These are phyloP conservation scores for Aelia acuminata DNA, from an alignment of 2,888 invertebrate species.

Conservation along the genomic window DNA sequence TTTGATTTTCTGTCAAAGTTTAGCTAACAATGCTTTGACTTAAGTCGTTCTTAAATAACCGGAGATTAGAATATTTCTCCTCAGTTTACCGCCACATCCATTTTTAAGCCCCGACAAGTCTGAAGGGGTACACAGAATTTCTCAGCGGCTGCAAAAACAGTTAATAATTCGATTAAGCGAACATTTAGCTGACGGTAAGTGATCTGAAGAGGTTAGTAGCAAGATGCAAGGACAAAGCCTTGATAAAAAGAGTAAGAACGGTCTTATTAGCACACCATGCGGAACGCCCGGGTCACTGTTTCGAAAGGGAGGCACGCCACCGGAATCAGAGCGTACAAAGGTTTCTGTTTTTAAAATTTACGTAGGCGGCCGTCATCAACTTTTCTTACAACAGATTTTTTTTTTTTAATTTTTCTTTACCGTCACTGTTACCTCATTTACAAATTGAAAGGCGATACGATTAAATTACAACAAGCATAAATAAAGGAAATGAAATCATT, in stretches of 20 bases:
- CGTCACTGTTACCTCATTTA: neutral
- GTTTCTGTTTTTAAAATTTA: constrained; percentile 40
- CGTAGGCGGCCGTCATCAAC: neutral
- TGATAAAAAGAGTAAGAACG: constrained; percentile 44
- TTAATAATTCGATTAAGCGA: neutral
- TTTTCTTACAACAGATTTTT: neutral
- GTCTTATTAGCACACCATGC: constrained; percentile 35
- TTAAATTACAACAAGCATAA: neutral
- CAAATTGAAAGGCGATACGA: neutral
- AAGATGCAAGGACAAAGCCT: constrained; percentile 42
- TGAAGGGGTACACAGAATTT: too few species aligned
- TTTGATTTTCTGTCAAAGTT: too few species aligned
- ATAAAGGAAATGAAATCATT: neutral
- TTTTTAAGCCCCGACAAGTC: too few species aligned
- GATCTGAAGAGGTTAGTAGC: neutral
- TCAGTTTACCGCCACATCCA: too few species aligned
- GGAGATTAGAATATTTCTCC: too few species aligned
- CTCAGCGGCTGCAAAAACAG: neutral
- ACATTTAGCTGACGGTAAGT: neutral
- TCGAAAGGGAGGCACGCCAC: constrained; percentile 44
- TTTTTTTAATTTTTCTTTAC: neutral
- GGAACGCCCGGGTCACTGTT: constrained; percentile 41
- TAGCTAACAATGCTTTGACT: too few species aligned
- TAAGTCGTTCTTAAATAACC: too few species aligned
- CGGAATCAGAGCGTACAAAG: constrained; percentile 50